Conservation (phyloP, 2,888 invertebrate genomes). For the Drosophila rellima region DNA sequence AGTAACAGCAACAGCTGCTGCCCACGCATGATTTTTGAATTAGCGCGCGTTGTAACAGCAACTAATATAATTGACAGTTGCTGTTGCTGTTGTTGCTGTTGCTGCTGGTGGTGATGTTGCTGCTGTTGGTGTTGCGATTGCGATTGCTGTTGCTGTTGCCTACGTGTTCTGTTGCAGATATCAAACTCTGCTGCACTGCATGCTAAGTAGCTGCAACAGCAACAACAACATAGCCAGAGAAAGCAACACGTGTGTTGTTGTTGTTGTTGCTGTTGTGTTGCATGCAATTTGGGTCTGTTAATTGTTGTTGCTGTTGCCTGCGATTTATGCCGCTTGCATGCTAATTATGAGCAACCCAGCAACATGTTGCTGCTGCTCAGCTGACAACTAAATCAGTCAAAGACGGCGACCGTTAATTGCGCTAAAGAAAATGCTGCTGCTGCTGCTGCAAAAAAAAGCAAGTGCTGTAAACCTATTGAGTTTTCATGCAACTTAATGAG, state of each 20-base stretch:
- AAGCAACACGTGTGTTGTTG: conserved; percentile 32
- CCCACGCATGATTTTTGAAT: conserved; percentile 85
- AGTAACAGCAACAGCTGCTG: conserved; percentile 48
- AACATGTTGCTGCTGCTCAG: conserved; percentile 62
- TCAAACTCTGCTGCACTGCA: conserved; percentile 68
- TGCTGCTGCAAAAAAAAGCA: conserved; percentile 3
- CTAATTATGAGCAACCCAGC: conserved; percentile 70
- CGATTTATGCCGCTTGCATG: conserved; percentile 80
- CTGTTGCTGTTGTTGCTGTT: conserved; percentile 48
- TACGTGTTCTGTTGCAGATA: conserved; percentile 76
- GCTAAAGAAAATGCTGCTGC: conserved; percentile 9
- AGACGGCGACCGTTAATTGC: conserved; percentile 60
- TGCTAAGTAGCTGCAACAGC: conserved; percentile 66
- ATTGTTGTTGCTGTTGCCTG: conserved; percentile 71
- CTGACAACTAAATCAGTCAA: conserved; percentile 81
- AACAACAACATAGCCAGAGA: conserved; percentile 33
- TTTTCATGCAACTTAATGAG: conserved; percentile 80
- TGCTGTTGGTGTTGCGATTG: conserved; percentile 23
- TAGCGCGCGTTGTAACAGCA: conserved; percentile 76
- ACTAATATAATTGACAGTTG: conserved; percentile 79
- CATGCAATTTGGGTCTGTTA: conserved; percentile 79
- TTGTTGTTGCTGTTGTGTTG: conserved; percentile 47
- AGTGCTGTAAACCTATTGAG: conserved; percentile 61
- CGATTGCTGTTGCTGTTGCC: conserved; percentile 49
- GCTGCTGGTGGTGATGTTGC: conserved; percentile 27